Evolutionary conservation across 37 sponge, comb jelly and placozoan species (phyloP), one percentile per base, ranked within the genome.

Genomic region (Cliona cf. orientalis): DNA sequence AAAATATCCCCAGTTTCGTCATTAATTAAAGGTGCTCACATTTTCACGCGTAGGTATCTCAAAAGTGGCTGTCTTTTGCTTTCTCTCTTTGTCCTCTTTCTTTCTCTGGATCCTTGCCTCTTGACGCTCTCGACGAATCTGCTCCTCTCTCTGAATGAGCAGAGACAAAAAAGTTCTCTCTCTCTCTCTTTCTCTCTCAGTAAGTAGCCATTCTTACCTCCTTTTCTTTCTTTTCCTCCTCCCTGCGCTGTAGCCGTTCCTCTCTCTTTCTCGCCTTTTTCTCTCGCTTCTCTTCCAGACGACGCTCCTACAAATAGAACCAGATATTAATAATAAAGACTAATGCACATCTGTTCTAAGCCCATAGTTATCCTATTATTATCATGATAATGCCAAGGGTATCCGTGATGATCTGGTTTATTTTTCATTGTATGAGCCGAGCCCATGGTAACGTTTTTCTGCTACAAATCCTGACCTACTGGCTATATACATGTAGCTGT

Each of bases 201-300:
- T 61, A n/a, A 61, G 28, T 6, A 61, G 63, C 23, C 26, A 61
- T 61, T 61, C 46, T 25, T 21, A 80, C 80, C 57, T 69, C 69
- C 78, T 71, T 71, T 45, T 82, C 89, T 63, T 42, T 41, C n/a
- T n/a, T 46, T 70, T 91, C 86, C 58, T 86, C 72, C 37, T 87
- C 88, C 57, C 70, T 86, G 59, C 78, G 36, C 70, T 89, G 86
- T 44, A 80, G 37, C 46, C 90, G 55, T 26, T 93, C 87, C 62
- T 83, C 84, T 33, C 72, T 85, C 80, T 89, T 89, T n/a, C 71
- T 57, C 46, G 91, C 87, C 71, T 89, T 93, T 59, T 93, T 93
- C 71, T 89, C 87, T 12, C 81, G 76, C 65, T 86, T 89, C 42
- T 89, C 94, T 43, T 93, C 90, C 42, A 80, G 34, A 28, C 81